These are phyloP conservation scores for Centropyge bicolor DNA, from an alignment of 2,797 vertebrate genomes.

Conservation along the genomic window DNA sequence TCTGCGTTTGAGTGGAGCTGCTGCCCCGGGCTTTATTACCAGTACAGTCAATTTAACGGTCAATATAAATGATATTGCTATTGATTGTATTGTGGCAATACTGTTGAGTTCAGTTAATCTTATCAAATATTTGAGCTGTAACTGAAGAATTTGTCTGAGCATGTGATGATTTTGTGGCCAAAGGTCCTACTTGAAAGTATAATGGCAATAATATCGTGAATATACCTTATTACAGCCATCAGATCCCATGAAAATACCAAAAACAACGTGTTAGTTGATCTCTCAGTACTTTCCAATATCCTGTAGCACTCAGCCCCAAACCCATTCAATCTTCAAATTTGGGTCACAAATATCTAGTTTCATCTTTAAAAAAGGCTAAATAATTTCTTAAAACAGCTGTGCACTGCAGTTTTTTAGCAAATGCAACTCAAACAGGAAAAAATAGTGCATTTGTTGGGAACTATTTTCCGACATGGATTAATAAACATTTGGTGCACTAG, in stretches of 20 bases:
- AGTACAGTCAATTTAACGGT: conserved; percentile 12
- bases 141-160: neutral
- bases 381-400: conserved; percentile 6
- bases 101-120: neutral
- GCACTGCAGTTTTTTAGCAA: neutral
- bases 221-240: neutral
- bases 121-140: neutral
- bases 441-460: conserved; percentile 25
- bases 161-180: conserved; percentile 2
- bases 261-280: neutral
- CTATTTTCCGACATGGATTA: conserved; percentile 54
- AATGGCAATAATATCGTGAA: neutral
- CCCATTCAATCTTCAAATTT: neutral
- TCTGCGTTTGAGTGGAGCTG: conserved; percentile 26
- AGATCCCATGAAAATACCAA: neutral
- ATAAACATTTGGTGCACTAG: conserved; percentile 29
- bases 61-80: neutral
- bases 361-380: neutral
- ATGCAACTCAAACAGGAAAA: conserved; percentile 5
- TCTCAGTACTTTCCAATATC: neutral
- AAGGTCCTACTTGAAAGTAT: neutral
- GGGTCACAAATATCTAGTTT: conserved; percentile 10
- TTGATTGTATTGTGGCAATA: neutral
- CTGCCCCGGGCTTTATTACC: conserved; percentile 6
- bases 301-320: neutral